Percentiles rank a stretch among this genome's conserved stretches.
Evolutionary conservation across 2,888 invertebrate species (phyloP).

Genomic region (Cosmopolites sordidus): DNA sequence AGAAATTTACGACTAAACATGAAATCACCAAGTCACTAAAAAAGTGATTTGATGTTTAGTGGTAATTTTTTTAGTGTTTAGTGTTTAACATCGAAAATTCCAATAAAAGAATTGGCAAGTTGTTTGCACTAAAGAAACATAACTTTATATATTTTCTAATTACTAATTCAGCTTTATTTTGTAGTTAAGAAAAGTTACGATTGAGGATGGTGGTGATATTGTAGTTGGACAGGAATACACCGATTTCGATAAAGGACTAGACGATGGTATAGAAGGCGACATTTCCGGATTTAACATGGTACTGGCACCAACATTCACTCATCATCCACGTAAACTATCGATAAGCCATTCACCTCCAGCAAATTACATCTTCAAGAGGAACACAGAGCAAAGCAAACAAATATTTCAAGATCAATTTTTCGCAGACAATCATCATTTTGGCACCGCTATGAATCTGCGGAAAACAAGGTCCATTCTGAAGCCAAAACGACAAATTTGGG

Average conservation of each 20-base stretch:
- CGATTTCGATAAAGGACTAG: conserved; percentile 59
- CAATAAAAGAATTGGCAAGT: no score
- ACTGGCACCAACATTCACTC: conserved; percentile 53
- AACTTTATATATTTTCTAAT: no score
- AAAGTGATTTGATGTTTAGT: no score
- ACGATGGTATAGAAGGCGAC: conserved; percentile 66
- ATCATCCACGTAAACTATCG: not conserved
- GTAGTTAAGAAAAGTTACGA: conserved; percentile 54
- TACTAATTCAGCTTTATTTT: no score
- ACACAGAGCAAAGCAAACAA: not conserved
- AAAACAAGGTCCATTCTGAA: not conserved
- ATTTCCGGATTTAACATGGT: conserved; percentile 65
- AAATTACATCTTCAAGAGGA: conserved; percentile 12
- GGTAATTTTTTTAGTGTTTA: no score
- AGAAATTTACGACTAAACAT: no score
- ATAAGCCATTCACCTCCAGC: not conserved
- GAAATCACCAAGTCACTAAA: no score
- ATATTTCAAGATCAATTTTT: conserved; percentile 8
- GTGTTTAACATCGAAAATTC: no score
- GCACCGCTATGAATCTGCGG: not conserved
- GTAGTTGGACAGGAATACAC: conserved; percentile 68
- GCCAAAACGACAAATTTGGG: conserved; percentile 19
- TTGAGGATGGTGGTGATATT: conserved; percentile 60
- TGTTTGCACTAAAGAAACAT: no score
- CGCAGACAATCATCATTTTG: not conserved